Evolutionary conservation across 30 jellyfish, hydroid and myxozoan genomes (phyloP).

Genomic region (Aurelia aurita): DNA sequence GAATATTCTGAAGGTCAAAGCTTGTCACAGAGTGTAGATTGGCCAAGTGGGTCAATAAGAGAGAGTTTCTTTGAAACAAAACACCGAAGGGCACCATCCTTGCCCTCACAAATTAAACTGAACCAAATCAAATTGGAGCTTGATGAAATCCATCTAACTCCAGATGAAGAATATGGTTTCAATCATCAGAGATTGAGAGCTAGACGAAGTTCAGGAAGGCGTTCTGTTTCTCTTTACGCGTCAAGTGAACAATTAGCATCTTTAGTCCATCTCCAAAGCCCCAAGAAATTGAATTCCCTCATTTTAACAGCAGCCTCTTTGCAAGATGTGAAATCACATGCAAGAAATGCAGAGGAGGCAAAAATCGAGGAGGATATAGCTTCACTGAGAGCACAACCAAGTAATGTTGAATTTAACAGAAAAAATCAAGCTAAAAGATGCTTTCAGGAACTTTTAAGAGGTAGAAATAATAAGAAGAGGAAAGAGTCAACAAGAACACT

Average conservation of each 20-base stretch:
- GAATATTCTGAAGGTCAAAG: slow-evolving; percentile 13
- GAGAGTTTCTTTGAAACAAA: slow-evolving; percentile 38
- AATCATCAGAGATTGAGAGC: slow-evolving; percentile 76
- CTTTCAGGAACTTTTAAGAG: slow-evolving; percentile 50
- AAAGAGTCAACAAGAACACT: slow-evolving; percentile 14
- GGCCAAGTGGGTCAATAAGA: slow-evolving; percentile 43
- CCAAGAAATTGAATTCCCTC: slow-evolving; percentile 2
- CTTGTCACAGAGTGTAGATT: slow-evolving; percentile 43
- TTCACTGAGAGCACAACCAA: slow-evolving; percentile 81
- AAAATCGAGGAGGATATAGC: slow-evolving; percentile 79
- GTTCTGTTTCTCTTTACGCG: slow-evolving; percentile 73
- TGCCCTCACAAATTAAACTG: slow-evolving; percentile 62
- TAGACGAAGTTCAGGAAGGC: slow-evolving; percentile 24
- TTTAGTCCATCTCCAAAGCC: slow-evolving; percentile 5
- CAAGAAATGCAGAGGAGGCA: slow-evolving; percentile 83
- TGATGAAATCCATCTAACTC: slow-evolving; percentile 76
- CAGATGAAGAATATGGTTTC: slow-evolving; percentile 91
- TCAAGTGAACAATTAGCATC: slow-evolving; percentile 34
- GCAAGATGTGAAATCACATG: slow-evolving; percentile 62
- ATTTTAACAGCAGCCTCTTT: slow-evolving; percentile 3
- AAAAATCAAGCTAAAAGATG: slow-evolving; percentile 55
- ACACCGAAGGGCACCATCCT: slow-evolving; percentile 76
- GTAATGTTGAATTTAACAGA: slow-evolving; percentile 80
- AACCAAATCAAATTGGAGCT: slow-evolving; percentile 57
- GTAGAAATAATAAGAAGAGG: slow-evolving; percentile 13